Evolutionary conservation across 1,140 invertebrate species (phyloP).

Genomic region (Euwallacea similis): DNA sequence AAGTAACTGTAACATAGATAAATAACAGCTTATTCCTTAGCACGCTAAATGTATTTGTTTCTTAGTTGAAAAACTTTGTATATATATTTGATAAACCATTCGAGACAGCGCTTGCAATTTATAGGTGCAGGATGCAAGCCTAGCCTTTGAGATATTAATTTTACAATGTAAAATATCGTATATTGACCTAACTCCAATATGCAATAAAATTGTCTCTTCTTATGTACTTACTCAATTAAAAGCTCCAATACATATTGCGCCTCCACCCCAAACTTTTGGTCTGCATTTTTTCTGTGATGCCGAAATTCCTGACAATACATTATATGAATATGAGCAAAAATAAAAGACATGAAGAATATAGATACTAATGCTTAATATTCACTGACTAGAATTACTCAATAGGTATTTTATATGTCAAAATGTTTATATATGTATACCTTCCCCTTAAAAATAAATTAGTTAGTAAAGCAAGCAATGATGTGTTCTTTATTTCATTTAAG

Average conservation of each 20-base stretch:
- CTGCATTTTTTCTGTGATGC: constrained; percentile 35
- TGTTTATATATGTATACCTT: constrained; percentile 35
- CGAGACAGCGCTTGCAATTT: not conserved
- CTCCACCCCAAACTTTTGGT: constrained; percentile 14
- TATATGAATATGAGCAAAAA: constrained; percentile 11
- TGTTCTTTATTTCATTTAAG: constrained; percentile 16
- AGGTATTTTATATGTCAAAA: constrained; percentile 38
- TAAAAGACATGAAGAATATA: not conserved
- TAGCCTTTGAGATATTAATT: not conserved
- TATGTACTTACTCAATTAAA: constrained; percentile 6
- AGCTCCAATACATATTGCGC: not conserved
- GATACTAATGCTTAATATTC: not conserved
- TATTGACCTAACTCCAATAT: not conserved
- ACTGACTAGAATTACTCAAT: constrained; percentile 10
- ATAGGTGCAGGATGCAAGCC: not conserved
- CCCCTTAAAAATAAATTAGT: constrained; percentile 34
- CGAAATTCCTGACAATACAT: constrained; percentile 28
- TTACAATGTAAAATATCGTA: not conserved
- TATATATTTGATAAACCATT: no score
- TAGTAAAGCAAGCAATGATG: constrained; percentile 31
- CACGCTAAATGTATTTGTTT: no score
- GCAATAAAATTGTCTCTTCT: not conserved
- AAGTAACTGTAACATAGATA: not conserved
- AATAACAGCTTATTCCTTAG: not conserved
- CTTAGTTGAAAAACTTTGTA: no score